phyloP scores from a whole-genome alignment of 2,113 vertebrate species.

The Semicossyphus pulcher region DNA sequence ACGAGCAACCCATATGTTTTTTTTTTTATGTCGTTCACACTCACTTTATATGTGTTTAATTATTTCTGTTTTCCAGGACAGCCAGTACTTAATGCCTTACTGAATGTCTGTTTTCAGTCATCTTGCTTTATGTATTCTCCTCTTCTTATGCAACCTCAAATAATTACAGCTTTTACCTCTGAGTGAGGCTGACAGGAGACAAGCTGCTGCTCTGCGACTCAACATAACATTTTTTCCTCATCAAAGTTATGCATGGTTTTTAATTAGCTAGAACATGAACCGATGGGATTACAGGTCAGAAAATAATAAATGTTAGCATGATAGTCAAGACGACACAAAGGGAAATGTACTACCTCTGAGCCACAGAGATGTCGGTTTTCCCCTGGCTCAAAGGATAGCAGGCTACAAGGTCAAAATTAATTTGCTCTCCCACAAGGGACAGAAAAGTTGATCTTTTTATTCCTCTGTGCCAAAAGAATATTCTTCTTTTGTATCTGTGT shows the following conservation, averaged over 20 bases:
- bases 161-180: conserved; percentile 33
- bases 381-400: background rate
- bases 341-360: conserved; percentile 16
- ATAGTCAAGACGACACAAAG: conserved; percentile 14
- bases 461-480: conserved; percentile 34
- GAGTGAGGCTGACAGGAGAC: conserved; percentile 18
- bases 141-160: conserved; percentile 12
- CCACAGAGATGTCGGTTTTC: background rate
- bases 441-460: too few relatives aligned
- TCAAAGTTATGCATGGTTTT: conserved; percentile 16
- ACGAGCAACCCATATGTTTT: too few relatives aligned
- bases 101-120: background rate
- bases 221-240: conserved; percentile 18
- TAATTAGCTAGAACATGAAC: conserved; percentile 29
- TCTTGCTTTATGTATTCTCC: conserved; percentile 16
- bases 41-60: background rate
- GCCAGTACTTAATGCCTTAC: too few relatives aligned
- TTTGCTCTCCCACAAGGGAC: conserved; percentile 21
- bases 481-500: conserved; percentile 5
- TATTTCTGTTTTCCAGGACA: conserved; percentile 1
- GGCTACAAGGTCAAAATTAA: conserved; percentile 44
- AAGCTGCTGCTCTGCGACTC: background rate
- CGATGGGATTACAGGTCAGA: conserved; percentile 23
- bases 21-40: too few relatives aligned
- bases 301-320: conserved; percentile 30